Conservation (phyloP, 2,797 vertebrate species). For the Ficedula albicollis region DNA sequence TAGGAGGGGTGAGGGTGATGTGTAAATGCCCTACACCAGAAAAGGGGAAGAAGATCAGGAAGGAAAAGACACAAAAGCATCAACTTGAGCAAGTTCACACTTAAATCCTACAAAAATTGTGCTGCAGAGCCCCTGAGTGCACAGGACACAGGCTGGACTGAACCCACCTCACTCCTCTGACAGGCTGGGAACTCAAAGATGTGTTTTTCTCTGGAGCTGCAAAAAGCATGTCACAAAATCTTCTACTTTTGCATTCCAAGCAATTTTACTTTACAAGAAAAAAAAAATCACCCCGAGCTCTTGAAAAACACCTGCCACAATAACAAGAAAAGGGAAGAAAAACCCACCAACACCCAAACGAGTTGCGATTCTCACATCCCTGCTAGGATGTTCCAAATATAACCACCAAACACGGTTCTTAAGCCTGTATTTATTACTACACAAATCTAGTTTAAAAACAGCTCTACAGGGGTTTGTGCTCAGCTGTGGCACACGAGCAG, state of each 20-base stretch:
- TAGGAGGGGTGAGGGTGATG: neutral
- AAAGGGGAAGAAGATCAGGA: neutral
- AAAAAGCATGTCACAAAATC: neutral
- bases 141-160: neutral
- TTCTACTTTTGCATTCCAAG: neutral
- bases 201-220: neutral
- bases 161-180: neutral
- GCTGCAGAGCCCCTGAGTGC: neutral
- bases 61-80: neutral
- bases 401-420: conserved; percentile 40
- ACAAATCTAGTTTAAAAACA: conserved; percentile 62
- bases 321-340: neutral
- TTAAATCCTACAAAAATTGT: neutral
- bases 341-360: neutral
- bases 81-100: neutral
- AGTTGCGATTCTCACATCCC: conserved; percentile 10
- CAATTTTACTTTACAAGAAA: neutral
- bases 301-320: neutral
- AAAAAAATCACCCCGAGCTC: neutral
- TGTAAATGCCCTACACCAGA: neutral
- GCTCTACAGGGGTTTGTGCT: conserved; percentile 30
- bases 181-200: neutral
- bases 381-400: conserved; percentile 46
- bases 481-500: neutral
- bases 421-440: conserved; percentile 62